These are phyloP conservation scores for Crotalus horridus DNA, from an alignment of 2,113 vertebrate species.

Conservation along the genomic window DNA sequence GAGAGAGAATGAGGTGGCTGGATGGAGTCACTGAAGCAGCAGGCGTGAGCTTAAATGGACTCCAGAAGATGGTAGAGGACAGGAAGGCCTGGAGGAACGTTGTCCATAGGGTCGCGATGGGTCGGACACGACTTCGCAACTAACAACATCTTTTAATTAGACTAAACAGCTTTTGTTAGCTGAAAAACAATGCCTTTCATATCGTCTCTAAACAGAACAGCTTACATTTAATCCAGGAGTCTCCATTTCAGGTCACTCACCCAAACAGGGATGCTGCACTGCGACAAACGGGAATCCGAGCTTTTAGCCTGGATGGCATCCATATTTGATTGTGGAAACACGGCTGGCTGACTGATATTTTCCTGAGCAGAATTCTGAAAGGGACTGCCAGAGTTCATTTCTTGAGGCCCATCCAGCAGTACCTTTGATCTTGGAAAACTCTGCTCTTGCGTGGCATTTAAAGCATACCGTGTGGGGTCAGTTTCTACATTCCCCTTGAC, in stretches of 20 bases:
- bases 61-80: no score
- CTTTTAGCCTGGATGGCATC: slow-evolving; percentile 11
- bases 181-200: not conserved
- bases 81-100: no score
- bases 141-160: not conserved
- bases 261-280: slow-evolving; percentile 62
- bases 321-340: not conserved
- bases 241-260: slow-evolving; percentile 51
- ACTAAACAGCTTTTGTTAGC: not conserved
- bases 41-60: no score
- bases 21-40: no score
- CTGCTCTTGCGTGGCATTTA: not conserved
- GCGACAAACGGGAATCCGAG: slow-evolving; percentile 25
- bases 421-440: slow-evolving; percentile 2
- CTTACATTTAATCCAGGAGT: not conserved
- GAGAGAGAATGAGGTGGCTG: no score
- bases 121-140: no score
- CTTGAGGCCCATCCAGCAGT: not conserved
- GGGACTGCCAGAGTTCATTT: not conserved
- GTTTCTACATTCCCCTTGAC: not conserved
- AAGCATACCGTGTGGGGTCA: not conserved
- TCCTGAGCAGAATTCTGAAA: slow-evolving; percentile 6
- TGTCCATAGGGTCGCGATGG: no score
- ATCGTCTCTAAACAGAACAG: not conserved
- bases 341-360: not conserved